These are phyloP conservation scores for Patella ulyssiponensis DNA, from an alignment of 2,888 invertebrate species.

Conservation along the genomic window DNA sequence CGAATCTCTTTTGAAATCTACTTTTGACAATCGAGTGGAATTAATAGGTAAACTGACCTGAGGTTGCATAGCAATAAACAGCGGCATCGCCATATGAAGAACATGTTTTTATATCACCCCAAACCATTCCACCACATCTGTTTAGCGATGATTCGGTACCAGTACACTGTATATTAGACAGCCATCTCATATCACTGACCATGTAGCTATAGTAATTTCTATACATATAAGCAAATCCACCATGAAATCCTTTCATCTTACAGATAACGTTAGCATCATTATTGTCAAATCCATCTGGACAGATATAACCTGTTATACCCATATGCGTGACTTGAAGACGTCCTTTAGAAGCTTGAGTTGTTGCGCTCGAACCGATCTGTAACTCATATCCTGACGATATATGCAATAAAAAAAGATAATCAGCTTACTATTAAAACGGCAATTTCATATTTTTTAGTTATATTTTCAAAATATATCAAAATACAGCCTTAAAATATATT, in stretches of 20 bases:
- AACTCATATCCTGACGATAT: neutral
- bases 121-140: constrained; percentile 50
- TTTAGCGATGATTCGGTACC: constrained; percentile 22
- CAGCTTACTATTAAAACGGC: no score
- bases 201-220: neutral
- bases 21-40: no score
- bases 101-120: constrained; percentile 52
- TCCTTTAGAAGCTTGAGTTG: constrained; percentile 31
- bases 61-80: constrained; percentile 53
- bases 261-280: constrained; percentile 58
- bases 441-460: no score
- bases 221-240: constrained; percentile 48
- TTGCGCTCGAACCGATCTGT: neutral
- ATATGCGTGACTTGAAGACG: constrained; percentile 49
- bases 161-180: constrained; percentile 22
- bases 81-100: constrained; percentile 45
- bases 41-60: constrained; percentile 35
- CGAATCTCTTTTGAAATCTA: no score
- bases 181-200: constrained; percentile 15
- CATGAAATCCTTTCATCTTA: constrained; percentile 49
- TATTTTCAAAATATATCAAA: no score
- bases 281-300: constrained; percentile 54
- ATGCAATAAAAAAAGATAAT: neutral
- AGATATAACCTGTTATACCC: constrained; percentile 52
- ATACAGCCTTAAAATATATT: no score